Evolutionary conservation across 2,113 vertebrate genomes (phyloP), one percentile per base, ranked within the genome.

Genomic region (Chlamydotis undulata): DNA sequence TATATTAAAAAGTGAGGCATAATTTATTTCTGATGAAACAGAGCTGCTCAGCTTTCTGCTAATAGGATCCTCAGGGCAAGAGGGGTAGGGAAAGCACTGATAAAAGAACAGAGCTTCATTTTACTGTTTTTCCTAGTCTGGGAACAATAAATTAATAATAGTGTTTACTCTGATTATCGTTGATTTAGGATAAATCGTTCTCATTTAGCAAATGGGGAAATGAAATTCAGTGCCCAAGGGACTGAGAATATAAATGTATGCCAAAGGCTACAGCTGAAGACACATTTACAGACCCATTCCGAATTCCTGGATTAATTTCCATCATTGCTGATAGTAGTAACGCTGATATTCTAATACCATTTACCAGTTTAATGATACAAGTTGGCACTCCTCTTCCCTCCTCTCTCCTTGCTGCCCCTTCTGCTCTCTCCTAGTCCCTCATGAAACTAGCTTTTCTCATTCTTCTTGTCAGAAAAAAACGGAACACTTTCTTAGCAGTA

Each of bases 61-160:
- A 98, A 98, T 97, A 97, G 96, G 96, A 97, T 98, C 95, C 96
- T 98, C 95, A 90, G 97, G 97, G 97, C 96, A 95, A 97, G 97
- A 96, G 93, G 85, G 78, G 82, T 89, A 95, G 79, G 55, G 59
- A 73, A 91, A 83, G 57, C 87, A 93, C 92, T 93, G 83, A 91
- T 94, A 96, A 96, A 96, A 95, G 92, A 43, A 87, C 75, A 91
- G 93, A 83, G 61, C 22, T 59, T 90, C 43, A 53, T 73, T 87
- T 78, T 85, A 65, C 94, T 96, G 53, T 45, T 63, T 89, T 93
- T 76, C 4, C 90, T 85, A 90, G 92, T 75, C 67, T 81, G 90
- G 94, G 97, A 97, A 96, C 87, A 97, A 98, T 97, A 96, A 96
- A 97, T 97, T 97, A 97, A 96, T 97, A 92, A 98, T 96, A 92